Evolutionary conservation across 2,113 vertebrate species (phyloP).

Genomic region (Neogobius melanostomus): DNA sequence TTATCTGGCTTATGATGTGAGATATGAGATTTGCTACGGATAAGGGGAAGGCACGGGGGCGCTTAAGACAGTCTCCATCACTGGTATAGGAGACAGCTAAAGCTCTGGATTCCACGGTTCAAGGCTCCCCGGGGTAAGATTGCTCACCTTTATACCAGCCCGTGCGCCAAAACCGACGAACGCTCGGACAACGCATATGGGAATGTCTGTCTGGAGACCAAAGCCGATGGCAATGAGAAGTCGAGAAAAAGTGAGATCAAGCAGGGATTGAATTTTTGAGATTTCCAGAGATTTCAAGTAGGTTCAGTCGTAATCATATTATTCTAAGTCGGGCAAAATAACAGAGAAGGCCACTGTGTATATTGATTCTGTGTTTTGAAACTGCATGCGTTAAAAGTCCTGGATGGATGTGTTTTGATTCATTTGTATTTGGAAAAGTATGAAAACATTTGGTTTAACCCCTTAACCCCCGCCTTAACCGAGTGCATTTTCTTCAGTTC

Average conservation of each 20-base stretch:
- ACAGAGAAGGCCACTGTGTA: neutral
- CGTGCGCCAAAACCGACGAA: conserved; percentile 36
- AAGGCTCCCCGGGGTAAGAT: conserved; percentile 42
- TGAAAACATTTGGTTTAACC: no score
- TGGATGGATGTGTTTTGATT: neutral
- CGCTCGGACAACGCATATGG: conserved; percentile 46
- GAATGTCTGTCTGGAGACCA: conserved; percentile 42
- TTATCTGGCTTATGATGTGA: conserved; percentile 63
- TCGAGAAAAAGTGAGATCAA: neutral
- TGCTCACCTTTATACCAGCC: conserved; percentile 58
- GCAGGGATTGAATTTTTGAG: neutral
- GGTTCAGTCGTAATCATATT: neutral
- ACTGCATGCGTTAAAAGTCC: neutral
- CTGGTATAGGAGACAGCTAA: conserved; percentile 46
- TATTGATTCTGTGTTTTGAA: neutral
- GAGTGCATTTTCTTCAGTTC: no score
- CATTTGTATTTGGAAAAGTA: no score
- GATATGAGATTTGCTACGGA: conserved; percentile 60
- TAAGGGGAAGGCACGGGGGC: conserved; percentile 40
- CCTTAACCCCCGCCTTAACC: no score
- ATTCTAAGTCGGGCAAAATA: neutral
- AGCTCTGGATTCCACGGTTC: conserved; percentile 54
- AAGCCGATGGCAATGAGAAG: conserved; percentile 9
- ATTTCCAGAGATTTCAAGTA: neutral
- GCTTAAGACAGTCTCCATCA: conserved; percentile 57